A percentile compares a stretch with the other conserved stretches of the same genome.
These are phyloP conservation scores for Gryllus longicercus DNA, from an alignment of 2,888 invertebrate species.

Conservation along the genomic window DNA sequence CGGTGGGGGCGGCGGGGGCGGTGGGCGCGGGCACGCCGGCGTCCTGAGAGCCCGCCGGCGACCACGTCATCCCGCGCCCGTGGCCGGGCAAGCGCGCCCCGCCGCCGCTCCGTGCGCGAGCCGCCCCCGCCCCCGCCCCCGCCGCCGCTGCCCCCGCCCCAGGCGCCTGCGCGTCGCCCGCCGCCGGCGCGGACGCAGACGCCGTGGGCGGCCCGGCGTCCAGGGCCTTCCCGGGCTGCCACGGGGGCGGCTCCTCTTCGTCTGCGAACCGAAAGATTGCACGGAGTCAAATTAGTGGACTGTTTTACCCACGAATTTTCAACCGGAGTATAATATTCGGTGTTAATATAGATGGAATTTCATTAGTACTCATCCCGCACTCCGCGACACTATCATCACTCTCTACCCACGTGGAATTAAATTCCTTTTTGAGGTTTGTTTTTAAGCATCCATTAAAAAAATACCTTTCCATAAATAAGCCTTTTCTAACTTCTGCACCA, in stretches of 20 bases:
- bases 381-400: too few relatives aligned
- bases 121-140: neutral
- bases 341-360: too few relatives aligned
- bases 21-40: neutral
- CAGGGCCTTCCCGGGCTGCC: neutral
- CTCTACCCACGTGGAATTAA: too few relatives aligned
- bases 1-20: neutral
- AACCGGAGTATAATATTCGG: too few relatives aligned
- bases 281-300: too few relatives aligned
- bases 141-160: neutral
- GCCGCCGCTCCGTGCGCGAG: neutral
- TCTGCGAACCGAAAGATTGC: neutral
- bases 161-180: neutral
- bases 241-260: neutral
- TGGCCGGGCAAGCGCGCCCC: neutral
- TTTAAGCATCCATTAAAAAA: too few relatives aligned
- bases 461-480: too few relatives aligned
- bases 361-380: too few relatives aligned
- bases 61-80: neutral
- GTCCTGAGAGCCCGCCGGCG: neutral
- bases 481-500: too few relatives aligned
- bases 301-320: too few relatives aligned
- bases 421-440: too few relatives aligned
- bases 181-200: neutral
- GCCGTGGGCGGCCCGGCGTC: neutral